phyloP scores from a whole-genome alignment of 2,113 vertebrate species.

The Dissostichus mawsoni region DNA sequence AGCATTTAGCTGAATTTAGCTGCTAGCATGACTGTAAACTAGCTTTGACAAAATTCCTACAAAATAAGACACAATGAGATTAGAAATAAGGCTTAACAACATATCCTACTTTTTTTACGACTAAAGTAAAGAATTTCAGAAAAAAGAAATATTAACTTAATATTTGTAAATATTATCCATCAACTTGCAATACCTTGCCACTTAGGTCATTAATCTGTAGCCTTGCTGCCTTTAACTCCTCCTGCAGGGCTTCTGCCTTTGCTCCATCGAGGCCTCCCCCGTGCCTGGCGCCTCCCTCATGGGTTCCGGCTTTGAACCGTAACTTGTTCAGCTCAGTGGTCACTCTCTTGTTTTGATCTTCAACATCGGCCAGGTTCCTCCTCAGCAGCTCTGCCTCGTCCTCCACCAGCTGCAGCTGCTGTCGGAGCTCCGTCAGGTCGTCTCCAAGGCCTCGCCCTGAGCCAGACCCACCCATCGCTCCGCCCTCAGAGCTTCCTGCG shows the following conservation, averaged over 20 bases:
- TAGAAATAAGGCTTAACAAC: too few relatives aligned
- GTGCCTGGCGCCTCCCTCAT: conserved; percentile 87
- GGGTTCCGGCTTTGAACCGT: conserved; percentile 91
- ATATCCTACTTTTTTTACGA: too few relatives aligned
- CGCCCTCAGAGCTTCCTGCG: conserved; percentile 76
- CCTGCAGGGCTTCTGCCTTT: conserved; percentile 92
- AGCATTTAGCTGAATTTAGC: too few relatives aligned
- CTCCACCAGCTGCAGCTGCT: conserved; percentile 97
- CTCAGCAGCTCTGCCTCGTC: conserved; percentile 96
- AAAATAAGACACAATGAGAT: too few relatives aligned
- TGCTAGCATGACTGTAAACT: too few relatives aligned
- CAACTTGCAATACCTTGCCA: conserved; percentile 85
- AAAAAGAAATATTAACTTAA: too few relatives aligned
- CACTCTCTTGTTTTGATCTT: conserved; percentile 95
- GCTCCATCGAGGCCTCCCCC: conserved; percentile 82
- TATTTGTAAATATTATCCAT: neutral
- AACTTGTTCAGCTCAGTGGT: conserved; percentile 93
- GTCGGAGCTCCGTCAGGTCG: conserved; percentile 92
- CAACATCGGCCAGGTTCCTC: conserved; percentile 92
- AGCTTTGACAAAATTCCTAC: too few relatives aligned
- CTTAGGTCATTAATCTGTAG: conserved; percentile 97
- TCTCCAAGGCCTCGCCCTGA: conserved; percentile 88
- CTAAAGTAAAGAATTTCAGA: too few relatives aligned
- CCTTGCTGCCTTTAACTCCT: conserved; percentile 94
- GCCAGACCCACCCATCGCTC: conserved; percentile 82